Evolutionary conservation across 2,797 vertebrate species (phyloP).

Genomic region (Pseudomugil gertrudae): DNA sequence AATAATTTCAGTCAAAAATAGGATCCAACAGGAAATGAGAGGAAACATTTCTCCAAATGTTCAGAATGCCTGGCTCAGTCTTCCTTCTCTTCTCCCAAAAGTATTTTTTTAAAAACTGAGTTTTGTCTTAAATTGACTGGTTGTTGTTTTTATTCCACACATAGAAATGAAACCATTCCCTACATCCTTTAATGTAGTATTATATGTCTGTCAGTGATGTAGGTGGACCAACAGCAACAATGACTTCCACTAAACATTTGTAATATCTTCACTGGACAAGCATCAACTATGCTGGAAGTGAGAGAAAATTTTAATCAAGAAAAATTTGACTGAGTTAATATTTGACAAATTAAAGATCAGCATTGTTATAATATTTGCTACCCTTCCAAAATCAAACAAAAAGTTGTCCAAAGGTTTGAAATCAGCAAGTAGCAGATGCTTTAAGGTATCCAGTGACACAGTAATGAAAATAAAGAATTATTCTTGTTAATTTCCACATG

Average conservation of each 20-base stretch:
- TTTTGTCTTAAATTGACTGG: too few relatives aligned
- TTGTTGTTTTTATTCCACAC: slow-evolving; percentile 9
- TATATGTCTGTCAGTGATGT: slow-evolving; percentile 8
- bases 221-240: slow-evolving; percentile 21
- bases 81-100: slow-evolving; percentile 21
- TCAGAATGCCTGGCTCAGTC: slow-evolving; percentile 17
- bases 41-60: slow-evolving; percentile 50
- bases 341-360: background rate
- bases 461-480: background rate
- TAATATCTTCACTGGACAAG: slow-evolving; percentile 10
- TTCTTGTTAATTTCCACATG: background rate
- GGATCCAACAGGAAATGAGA: slow-evolving; percentile 44
- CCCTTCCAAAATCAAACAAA: background rate
- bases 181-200: slow-evolving; percentile 37
- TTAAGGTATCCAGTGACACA: background rate
- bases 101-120: too few relatives aligned
- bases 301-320: background rate
- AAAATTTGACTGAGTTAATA: background rate
- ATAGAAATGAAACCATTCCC: slow-evolving; percentile 8
- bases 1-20: slow-evolving; percentile 59
- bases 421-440: background rate
- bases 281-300: slow-evolving; percentile 3
- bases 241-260: slow-evolving; percentile 23
- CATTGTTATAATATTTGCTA: background rate
- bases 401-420: slow-evolving; percentile 10